Evolutionary conservation across 2,888 invertebrate genomes (phyloP).

Genomic region (Megalurothrips usitatus): DNA sequence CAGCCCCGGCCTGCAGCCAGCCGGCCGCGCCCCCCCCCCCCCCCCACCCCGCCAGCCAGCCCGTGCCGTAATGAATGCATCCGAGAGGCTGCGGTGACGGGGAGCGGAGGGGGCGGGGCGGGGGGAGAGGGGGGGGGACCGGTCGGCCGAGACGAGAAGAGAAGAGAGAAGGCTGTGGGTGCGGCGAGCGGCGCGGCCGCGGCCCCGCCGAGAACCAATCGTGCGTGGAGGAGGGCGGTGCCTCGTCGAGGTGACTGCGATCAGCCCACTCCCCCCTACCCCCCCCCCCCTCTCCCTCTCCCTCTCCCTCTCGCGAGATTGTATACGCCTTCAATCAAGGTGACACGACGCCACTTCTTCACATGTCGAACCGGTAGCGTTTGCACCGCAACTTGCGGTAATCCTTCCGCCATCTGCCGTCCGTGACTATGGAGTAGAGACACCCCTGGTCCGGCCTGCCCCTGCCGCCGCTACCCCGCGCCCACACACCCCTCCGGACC

Average conservation of each 20-base stretch:
- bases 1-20: not conserved
- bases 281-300: not conserved
- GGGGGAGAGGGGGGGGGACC: not conserved
- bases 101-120: not conserved
- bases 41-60: not conserved
- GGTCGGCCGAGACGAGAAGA: not conserved
- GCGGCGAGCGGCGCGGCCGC: not conserved
- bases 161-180: not conserved
- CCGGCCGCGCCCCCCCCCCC: not conserved
- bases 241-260: not conserved
- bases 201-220: constrained; percentile 23
- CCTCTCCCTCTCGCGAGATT: not conserved
- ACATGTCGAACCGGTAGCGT: not conserved
- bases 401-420: too few species aligned
- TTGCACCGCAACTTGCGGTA: too few species aligned
- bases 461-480: not conserved
- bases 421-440: too few species aligned
- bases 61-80: constrained; percentile 6
- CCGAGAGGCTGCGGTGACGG: not conserved
- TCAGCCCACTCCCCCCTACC: not conserved
- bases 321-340: not conserved
- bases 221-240: constrained; percentile 20
- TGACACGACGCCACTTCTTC: not conserved
- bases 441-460: not conserved
- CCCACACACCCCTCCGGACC: not conserved